A percentile compares a stretch with the other conserved stretches of the same genome.
phyloP scores from a whole-genome alignment of 2,113 vertebrate genomes.

The Xerus inauris region DNA sequence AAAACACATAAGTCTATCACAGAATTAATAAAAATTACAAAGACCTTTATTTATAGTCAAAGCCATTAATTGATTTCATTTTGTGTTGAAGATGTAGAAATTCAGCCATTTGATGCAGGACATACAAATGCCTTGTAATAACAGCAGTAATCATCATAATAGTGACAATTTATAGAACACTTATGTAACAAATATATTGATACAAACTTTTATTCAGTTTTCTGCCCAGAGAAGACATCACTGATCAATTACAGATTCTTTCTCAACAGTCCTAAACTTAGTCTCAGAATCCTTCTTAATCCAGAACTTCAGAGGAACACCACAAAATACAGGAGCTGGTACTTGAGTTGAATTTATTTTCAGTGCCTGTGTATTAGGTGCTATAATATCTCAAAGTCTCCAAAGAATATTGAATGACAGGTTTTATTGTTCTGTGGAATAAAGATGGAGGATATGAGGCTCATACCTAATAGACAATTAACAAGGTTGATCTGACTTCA shows the following conservation, averaged over 20 bases:
- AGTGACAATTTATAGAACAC: neutral
- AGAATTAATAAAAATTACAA: conserved; percentile 46
- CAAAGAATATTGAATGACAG: neutral
- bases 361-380: neutral
- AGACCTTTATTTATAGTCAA: neutral
- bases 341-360: conserved; percentile 36
- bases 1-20: neutral
- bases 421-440: neutral
- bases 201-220: neutral
- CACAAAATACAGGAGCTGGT: neutral
- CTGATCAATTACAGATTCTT: neutral
- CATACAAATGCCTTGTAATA: neutral
- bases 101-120: neutral
- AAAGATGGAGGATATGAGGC: neutral
- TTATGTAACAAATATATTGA: neutral
- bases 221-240: neutral
- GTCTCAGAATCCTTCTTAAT: neutral
- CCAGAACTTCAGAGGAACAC: conserved; percentile 45
- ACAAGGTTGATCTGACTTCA: neutral
- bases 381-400: neutral
- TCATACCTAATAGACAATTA: neutral
- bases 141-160: neutral
- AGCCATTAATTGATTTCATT: conserved; percentile 27
- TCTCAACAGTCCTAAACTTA: neutral
- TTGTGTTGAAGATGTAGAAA: conserved; percentile 42